Conservation (phyloP, 2,888 invertebrate genomes). For the Cetonia aurata region DNA sequence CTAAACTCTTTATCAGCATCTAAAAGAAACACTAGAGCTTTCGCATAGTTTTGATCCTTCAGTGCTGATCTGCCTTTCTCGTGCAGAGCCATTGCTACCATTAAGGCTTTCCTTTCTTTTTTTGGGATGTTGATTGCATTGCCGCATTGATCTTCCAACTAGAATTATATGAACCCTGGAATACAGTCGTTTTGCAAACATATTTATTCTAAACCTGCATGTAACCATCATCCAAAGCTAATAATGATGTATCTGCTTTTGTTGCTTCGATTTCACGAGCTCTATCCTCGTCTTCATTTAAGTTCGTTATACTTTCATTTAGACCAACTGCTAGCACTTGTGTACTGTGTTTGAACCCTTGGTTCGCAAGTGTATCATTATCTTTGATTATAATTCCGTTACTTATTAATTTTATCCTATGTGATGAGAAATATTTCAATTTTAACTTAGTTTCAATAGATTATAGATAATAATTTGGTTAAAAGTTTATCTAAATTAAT, state of each 20-base stretch:
- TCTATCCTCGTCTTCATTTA: constrained; percentile 61
- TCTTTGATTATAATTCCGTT: constrained; percentile 76
- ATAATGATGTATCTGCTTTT: constrained; percentile 64
- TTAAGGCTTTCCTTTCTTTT: constrained; percentile 76
- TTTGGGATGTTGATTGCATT: constrained; percentile 78
- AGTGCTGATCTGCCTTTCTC: constrained; percentile 82
- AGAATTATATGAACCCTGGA: constrained; percentile 39
- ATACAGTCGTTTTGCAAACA: background rate
- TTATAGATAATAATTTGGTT: background rate
- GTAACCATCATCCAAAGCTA: constrained; percentile 70
- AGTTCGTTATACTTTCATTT: constrained; percentile 59
- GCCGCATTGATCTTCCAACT: constrained; percentile 85
- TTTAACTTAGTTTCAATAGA: background rate
- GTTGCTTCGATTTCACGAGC: constrained; percentile 62
- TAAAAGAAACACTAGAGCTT: constrained; percentile 79
- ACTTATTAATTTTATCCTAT: constrained; percentile 77
- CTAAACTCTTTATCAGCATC: constrained; percentile 83
- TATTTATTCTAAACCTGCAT: constrained; percentile 67
- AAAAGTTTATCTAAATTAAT: no score
- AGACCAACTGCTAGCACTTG: constrained; percentile 73
- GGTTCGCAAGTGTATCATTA: constrained; percentile 67
- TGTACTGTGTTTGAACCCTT: constrained; percentile 77
- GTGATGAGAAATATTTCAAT: constrained; percentile 35
- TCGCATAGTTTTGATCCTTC: constrained; percentile 74
- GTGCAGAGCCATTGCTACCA: constrained; percentile 84